A percentile compares a stretch with the other conserved stretches of the same genome.
These are phyloP conservation scores for Brachymystax lenok DNA, from an alignment of 2,797 vertebrate genomes.

Conservation along the genomic window DNA sequence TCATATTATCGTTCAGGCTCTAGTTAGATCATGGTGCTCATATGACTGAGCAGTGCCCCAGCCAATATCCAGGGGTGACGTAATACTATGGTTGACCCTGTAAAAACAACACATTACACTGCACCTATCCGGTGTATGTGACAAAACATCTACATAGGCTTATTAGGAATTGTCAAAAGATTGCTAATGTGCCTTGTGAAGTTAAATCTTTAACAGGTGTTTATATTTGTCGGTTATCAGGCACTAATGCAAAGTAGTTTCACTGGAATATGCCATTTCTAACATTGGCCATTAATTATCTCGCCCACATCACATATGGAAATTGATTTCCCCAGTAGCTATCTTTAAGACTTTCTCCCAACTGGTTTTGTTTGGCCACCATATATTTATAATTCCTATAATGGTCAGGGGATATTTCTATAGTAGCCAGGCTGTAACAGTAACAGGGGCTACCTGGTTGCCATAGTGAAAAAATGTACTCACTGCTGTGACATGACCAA, in stretches of 20 bases:
- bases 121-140: too few species aligned
- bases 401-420: not conserved
- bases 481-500: conserved; percentile 36
- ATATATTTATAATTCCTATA: not conserved
- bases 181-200: conserved; percentile 32
- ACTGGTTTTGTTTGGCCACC: not conserved
- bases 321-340: not conserved
- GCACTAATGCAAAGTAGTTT: conserved; percentile 24
- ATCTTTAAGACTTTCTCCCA: not conserved
- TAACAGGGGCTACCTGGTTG: conserved; percentile 34
- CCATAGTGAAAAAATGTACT: conserved; percentile 45
- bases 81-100: too few species aligned
- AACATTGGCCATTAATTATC: not conserved
- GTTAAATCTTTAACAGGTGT: conserved; percentile 26
- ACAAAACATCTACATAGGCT: too few species aligned
- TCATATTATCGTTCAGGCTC: not conserved
- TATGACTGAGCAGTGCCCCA: not conserved
- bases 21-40: not conserved
- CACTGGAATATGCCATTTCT: not conserved
- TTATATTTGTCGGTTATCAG: conserved; percentile 13
- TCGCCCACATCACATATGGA: not conserved
- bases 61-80: not conserved
- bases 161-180: not conserved
- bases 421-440: not conserved
- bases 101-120: too few species aligned